phyloP scores from a whole-genome alignment of 2,888 invertebrate species.

The Scaptomyza flava region DNA sequence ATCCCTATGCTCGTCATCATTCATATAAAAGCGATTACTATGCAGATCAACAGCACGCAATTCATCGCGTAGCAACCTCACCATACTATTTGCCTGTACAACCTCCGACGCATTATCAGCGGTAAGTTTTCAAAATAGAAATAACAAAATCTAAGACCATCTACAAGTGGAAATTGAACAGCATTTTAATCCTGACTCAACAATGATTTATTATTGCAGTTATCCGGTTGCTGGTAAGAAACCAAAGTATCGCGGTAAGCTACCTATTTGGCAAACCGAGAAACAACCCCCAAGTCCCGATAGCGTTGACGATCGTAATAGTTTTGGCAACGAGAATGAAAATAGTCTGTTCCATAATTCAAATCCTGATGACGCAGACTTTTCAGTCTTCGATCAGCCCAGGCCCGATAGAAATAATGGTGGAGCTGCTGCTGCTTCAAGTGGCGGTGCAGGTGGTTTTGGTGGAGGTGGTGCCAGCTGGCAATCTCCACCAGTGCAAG shows the following conservation, averaged over 20 bases:
- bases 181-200: not conserved
- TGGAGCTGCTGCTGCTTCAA: not conserved
- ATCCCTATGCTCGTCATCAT: conserved; percentile 4
- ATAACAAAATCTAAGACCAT: not conserved
- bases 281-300: not conserved
- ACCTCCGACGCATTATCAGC: conserved; percentile 1
- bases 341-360: conserved; percentile 68
- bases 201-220: conserved; percentile 27
- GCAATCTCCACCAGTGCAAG: not conserved
- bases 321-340: conserved; percentile 39
- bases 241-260: conserved; percentile 39
- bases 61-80: conserved; percentile 1
- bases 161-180: not conserved
- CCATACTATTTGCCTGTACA: conserved; percentile 27
- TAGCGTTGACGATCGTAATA: conserved; percentile 35
- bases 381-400: conserved; percentile 29
- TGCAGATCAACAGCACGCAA: not conserved
- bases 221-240: conserved; percentile 39
- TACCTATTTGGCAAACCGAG: conserved; percentile 19
- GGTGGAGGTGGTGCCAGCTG: not conserved
- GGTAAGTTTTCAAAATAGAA: conserved; percentile 14
- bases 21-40: not conserved
- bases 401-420: conserved; percentile 19
- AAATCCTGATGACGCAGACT: conserved; percentile 61
- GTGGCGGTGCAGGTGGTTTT: not conserved